Evolutionary conservation across 2,797 vertebrate genomes (phyloP).

Genomic region (Fundulus diaphanus): DNA sequence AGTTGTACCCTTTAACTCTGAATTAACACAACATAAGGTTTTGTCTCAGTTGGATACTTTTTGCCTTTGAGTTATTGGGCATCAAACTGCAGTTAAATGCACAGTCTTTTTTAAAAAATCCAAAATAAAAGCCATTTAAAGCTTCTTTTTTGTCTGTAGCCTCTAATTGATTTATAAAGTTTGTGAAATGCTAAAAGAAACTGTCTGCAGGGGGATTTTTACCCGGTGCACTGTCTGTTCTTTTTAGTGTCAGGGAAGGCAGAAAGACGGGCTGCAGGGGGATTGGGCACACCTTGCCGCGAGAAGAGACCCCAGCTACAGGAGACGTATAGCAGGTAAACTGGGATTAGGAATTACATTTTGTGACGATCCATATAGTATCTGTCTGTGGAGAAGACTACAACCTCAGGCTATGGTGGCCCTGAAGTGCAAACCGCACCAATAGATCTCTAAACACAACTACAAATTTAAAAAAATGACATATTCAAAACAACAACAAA

Average conservation of each 20-base stretch:
- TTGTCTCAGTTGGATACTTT: not conserved
- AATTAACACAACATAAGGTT: too few relatives aligned
- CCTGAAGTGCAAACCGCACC: too few relatives aligned
- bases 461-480: too few relatives aligned
- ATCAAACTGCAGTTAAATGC: not conserved
- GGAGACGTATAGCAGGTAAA: not conserved
- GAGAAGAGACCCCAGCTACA: not conserved
- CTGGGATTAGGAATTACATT: not conserved
- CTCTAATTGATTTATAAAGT: too few relatives aligned
- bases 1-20: too few relatives aligned
- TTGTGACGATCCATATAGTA: too few relatives aligned
- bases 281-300: not conserved
- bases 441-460: too few relatives aligned
- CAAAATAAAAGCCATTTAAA: too few relatives aligned
- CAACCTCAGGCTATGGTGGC: too few relatives aligned
- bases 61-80: not conserved
- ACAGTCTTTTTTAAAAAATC: not conserved
- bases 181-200: not conserved
- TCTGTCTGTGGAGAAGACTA: too few relatives aligned
- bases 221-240: not conserved
- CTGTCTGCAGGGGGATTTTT: not conserved
- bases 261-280: not conserved
- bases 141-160: not conserved
- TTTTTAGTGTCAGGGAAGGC: not conserved
- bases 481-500: too few relatives aligned